Evolutionary conservation across 2,113 vertebrate genomes (phyloP), one percentile per base, ranked within the genome.

Genomic region (Perca fluviatilis): DNA sequence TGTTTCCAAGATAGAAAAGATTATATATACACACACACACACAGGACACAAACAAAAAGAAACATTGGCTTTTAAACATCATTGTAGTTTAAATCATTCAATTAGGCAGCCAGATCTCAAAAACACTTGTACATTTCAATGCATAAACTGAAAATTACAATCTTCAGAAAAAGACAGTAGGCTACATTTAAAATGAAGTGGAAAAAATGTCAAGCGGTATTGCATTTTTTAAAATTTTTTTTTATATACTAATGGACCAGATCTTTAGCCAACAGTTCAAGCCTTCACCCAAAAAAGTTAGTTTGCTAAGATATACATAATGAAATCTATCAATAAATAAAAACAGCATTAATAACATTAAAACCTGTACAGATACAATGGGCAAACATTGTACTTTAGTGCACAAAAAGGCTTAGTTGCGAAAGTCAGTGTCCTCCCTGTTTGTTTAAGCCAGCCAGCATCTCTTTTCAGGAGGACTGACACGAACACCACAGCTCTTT

Each of bases 371-470:
- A 93, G 85, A 91, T 88, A 91, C 68, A 92, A 65, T 86, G 93
- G 94, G 94, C 94, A 94, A 92, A 93, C 90, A 88, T 89, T 94
- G 90, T 94, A 92, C 79, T 86, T 91, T 93, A 94, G 93, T 94
- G 90, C 92, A 94, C 87, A 81, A 90, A 87, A 92, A 89, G 90
- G 86, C 86, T 79, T 69, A 16, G 79, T 82, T 80, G 27, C 23
- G 19, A 70, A 43, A 67, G 60, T 79, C 77, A 49, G 82, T 86
- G 16, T 80, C 61, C 65, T 86, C 92, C 80, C 40, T 77, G 67
- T 70, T 53, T n/a, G 30, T 69, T 60, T n/a, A 53, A 16, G 30
- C 43, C 2, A 16, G 30, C 0, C 0, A 12, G 65, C 64, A 67
- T 47, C n/a, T 23, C n/a, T 75, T 67, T 21, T 43, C 76, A 80